phyloP scores from a whole-genome alignment of 2,113 vertebrate genomes.

The Ctenodactylus gundi region DNA sequence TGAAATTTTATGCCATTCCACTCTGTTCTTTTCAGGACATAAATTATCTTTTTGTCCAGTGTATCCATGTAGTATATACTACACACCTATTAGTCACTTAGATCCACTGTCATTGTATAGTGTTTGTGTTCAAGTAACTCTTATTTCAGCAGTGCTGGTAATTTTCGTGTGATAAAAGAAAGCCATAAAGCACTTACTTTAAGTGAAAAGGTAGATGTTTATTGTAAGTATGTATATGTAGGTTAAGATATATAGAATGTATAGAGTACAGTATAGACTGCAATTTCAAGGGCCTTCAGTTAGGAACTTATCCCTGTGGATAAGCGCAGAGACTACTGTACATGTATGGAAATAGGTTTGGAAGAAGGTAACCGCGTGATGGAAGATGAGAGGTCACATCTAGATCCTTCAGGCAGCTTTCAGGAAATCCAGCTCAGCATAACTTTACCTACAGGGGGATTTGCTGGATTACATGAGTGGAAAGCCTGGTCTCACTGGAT shows the following conservation, averaged over 20 bases:
- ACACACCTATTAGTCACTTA: background rate
- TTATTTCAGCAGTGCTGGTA: background rate
- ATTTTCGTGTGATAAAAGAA: background rate
- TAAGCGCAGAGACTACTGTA: no score
- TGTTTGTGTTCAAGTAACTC: background rate
- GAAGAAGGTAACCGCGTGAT: background rate
- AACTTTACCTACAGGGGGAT: background rate
- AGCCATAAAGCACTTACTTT: background rate
- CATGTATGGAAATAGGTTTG: no score
- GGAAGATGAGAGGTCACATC: background rate
- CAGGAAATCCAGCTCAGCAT: background rate
- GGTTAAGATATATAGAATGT: background rate
- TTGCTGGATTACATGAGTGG: background rate
- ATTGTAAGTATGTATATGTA: no score
- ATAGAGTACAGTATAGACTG: background rate
- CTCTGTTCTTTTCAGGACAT: background rate
- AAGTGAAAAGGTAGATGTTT: background rate
- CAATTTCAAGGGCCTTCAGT: background rate
- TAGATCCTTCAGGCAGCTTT: background rate
- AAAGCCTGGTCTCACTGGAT: background rate
- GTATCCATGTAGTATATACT: background rate
- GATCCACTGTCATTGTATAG: background rate
- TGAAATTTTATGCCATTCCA: background rate
- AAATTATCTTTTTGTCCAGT: background rate
- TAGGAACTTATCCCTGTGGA: background rate